Conservation (phyloP, 1,140 invertebrate genomes). For the Drosophila ironensis region DNA sequence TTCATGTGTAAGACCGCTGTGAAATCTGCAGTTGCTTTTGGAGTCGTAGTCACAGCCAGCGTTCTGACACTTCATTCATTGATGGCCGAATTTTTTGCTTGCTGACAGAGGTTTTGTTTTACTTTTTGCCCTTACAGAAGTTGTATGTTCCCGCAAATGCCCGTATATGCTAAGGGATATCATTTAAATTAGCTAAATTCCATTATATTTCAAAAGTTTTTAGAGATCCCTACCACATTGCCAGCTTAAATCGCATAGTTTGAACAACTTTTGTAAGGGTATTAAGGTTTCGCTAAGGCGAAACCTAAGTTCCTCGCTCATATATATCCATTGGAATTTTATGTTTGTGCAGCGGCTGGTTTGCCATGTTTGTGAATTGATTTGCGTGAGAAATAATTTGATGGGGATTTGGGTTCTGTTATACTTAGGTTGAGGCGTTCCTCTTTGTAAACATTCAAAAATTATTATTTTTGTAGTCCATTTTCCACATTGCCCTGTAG, state of each 20-base stretch:
- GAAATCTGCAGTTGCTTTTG: constrained; percentile 35
- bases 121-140: constrained; percentile 29
- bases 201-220: too few species aligned
- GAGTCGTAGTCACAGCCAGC: constrained; percentile 25
- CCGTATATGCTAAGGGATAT: too few species aligned
- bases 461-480: constrained; percentile 14
- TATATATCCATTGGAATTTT: constrained; percentile 59
- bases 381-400: constrained; percentile 4
- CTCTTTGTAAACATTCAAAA: constrained; percentile 2
- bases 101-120: constrained; percentile 35
- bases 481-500: constrained; percentile 39
- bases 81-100: constrained; percentile 63
- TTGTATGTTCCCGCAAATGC: not conserved
- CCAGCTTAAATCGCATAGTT: not conserved
- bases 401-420: constrained; percentile 18
- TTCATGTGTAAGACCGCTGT: constrained; percentile 48
- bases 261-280: constrained; percentile 9
- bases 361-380: constrained; percentile 22
- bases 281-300: not conserved
- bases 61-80: constrained; percentile 70
- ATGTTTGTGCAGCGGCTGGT: constrained; percentile 36
- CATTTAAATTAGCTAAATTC: too few species aligned
- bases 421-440: not conserved
- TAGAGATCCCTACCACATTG: too few species aligned
- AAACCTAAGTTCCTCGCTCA: constrained; percentile 27